Evolutionary conservation across 2,113 vertebrate genomes (phyloP).

Genomic region (Ptyas mucosa): DNA sequence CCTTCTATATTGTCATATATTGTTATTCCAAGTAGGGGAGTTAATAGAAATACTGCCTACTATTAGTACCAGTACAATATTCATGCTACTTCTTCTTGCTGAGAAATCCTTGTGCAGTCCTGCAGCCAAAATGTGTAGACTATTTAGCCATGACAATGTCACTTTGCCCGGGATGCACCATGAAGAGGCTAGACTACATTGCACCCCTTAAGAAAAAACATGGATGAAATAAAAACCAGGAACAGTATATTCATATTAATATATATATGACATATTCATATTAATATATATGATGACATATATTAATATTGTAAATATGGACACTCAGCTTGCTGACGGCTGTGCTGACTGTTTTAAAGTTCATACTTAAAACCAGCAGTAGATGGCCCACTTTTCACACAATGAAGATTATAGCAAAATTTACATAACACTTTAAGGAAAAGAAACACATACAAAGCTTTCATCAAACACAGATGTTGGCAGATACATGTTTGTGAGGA

Average conservation of each 20-base stretch:
- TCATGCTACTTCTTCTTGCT: not conserved
- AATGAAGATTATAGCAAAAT: constrained; percentile 58
- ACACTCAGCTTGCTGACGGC: not conserved
- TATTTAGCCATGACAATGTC: not conserved
- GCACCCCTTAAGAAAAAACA: not conserved
- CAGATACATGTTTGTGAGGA: constrained; percentile 11
- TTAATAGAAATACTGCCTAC: not conserved
- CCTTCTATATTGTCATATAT: not conserved
- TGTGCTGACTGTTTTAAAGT: constrained; percentile 29
- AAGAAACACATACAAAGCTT: constrained; percentile 37
- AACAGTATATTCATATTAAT: not conserved
- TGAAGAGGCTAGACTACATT: not conserved
- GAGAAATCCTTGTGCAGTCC: not conserved
- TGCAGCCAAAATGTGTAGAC: not conserved
- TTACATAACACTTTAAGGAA: constrained; percentile 37
- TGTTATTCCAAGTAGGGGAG: not conserved
- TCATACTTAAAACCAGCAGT: constrained; percentile 71
- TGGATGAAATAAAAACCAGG: not conserved
- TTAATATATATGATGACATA: rapidly evolving
- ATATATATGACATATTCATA: not conserved
- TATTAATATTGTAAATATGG: not conserved
- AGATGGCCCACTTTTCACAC: constrained; percentile 76
- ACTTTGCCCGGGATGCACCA: not conserved
- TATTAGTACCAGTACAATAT: not conserved
- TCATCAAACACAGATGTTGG: constrained; percentile 50